Conservation (phyloP, 2,797 vertebrate genomes). For the Pangasius djambal region DNA sequence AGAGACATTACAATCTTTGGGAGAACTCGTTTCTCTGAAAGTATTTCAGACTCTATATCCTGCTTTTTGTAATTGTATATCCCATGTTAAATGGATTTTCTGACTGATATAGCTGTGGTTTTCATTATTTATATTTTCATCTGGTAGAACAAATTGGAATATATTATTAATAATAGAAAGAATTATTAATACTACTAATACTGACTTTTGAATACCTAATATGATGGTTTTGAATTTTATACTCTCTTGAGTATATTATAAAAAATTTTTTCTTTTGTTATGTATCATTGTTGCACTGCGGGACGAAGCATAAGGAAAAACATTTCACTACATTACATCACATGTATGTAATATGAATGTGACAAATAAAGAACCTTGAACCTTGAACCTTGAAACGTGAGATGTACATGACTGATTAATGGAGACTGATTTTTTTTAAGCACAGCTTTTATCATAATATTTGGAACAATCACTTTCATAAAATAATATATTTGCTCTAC, state of each 20-base stretch:
- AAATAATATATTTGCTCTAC: neutral
- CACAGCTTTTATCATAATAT: neutral
- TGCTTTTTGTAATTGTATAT: neutral
- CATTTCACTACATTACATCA: no score
- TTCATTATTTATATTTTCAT: neutral
- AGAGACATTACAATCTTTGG: neutral
- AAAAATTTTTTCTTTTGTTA: no score
- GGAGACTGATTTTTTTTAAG: neutral
- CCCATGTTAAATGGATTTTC: neutral
- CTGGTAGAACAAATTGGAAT: neutral
- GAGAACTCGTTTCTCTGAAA: neutral
- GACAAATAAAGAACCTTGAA: no score
- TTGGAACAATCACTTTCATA: neutral
- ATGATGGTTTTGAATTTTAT: neutral
- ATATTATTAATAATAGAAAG: neutral
- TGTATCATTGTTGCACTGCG: no score
- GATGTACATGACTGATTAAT: neutral
- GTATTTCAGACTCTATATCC: neutral
- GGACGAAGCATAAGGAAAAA: no score
- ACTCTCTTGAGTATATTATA: neutral
- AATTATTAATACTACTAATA: neutral
- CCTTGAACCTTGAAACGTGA: neutral
- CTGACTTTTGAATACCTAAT: no score
- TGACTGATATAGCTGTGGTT: neutral
- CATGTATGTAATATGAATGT: no score